Evolutionary conservation across 2,888 invertebrate genomes (phyloP).

Genomic region (Caenorhabditis panamensis): DNA sequence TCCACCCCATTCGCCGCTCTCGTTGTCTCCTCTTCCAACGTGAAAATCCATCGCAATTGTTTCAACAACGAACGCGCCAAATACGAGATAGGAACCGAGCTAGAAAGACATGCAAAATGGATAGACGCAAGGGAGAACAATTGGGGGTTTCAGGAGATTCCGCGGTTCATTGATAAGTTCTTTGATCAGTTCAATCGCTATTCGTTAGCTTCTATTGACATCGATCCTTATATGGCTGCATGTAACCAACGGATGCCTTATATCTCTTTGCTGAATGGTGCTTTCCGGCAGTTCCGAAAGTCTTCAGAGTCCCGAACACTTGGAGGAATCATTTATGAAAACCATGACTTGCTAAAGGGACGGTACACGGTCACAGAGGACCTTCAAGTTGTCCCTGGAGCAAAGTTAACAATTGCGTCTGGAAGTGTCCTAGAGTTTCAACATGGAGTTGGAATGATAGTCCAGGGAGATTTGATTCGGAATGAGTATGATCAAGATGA

Average conservation of each 20-base stretch:
- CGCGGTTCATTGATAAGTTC: slow-evolving; percentile 81
- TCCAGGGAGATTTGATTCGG: slow-evolving; percentile 82
- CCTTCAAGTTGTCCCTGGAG: slow-evolving; percentile 94
- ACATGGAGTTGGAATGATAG: slow-evolving; percentile 94
- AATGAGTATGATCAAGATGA: slow-evolving; percentile 71
- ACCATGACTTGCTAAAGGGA: slow-evolving; percentile 84
- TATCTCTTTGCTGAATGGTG: slow-evolving; percentile 83
- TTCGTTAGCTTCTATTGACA: slow-evolving; percentile 92
- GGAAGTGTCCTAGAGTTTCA: slow-evolving; percentile 92
- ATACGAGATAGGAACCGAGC: slow-evolving; percentile 95
- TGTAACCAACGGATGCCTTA: slow-evolving; percentile 92
- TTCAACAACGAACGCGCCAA: slow-evolving; percentile 89
- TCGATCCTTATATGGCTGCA: slow-evolving; percentile 92
- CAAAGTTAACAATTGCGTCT: slow-evolving; percentile 90
- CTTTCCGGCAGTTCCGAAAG: slow-evolving; percentile 80
- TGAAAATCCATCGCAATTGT: slow-evolving; percentile 91
- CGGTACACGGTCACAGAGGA: slow-evolving; percentile 94
- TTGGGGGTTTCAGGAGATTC: slow-evolving; percentile 85
- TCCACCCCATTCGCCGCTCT: slow-evolving; percentile 94
- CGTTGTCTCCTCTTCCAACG: slow-evolving; percentile 91
- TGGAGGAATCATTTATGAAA: slow-evolving; percentile 92
- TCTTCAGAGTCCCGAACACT: slow-evolving; percentile 62
- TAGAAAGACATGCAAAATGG: slow-evolving; percentile 92
- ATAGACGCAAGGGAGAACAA: slow-evolving; percentile 96
- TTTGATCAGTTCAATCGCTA: slow-evolving; percentile 87